Base-by-base conservation (phyloP, 37 sponge, comb jelly and placozoan species). In the Tethya wilhelma region DNA sequence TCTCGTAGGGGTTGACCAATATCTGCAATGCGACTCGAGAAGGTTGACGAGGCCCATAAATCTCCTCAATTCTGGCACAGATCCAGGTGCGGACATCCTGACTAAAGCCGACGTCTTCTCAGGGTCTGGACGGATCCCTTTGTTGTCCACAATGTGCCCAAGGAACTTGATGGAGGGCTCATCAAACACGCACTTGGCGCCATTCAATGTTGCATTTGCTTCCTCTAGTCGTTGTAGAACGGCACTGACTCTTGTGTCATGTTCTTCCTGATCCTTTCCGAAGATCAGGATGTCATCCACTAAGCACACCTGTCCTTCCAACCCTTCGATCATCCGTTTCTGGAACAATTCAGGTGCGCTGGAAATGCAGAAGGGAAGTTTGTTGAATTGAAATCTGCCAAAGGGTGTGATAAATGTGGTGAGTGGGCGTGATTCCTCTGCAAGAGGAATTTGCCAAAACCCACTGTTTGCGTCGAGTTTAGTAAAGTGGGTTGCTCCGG, bases 341-440 rank as follows among this genome's bases (percentile, higher is more conserved):
- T 89, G 90, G 46, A 77, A 89, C 34, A 72, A 40, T 36, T 89
- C 90, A 38, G 83, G 77, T 23, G 84, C 79, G 38, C 84, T 79
- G 17, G 77, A 77, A 17, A 85, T 85, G 0, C 85, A 78, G 63
- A 85, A 71, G 7, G 79, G 86, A 12, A 86, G 72, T 22, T 79
- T 78, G 39, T 70, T 79, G 38, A 86, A 86, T 19, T 66, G 49
- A 81, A 53, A 78, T 25, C 79, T 29, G 20, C 79, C 79, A 49
- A 72, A 64, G 38, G 85, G 73, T 32, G 79, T 86, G 26, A 86
- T 59, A 46, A 78, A 86, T 19, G 86, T 86, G 0, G 86, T 86
- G 56, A 86, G 65, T 23, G 63, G 38, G 22, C 53, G 53, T 31
- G 78, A 46, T 25, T 67, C 39, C 25, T 77, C 26, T n/a, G 72